Evolutionary conservation across 2,113 vertebrate genomes (phyloP).

Genomic region (Stegastes partitus): DNA sequence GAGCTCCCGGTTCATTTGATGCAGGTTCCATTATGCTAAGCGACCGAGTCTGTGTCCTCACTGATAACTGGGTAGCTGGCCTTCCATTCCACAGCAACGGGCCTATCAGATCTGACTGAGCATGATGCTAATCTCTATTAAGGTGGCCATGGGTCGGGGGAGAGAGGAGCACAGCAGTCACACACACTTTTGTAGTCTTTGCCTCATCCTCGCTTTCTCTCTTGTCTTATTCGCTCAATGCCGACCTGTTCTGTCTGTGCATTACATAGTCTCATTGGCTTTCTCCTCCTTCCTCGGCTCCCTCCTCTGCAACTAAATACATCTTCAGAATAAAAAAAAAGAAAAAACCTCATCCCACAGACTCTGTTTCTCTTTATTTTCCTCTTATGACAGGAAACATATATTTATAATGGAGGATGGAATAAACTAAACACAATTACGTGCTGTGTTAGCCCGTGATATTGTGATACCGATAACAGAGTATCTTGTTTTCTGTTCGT

Average conservation of each 20-base stretch:
- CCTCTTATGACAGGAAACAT: slow-evolving; percentile 62
- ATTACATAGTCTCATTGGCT: slow-evolving; percentile 26
- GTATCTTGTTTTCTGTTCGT: slow-evolving; percentile 72
- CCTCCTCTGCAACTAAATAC: slow-evolving; percentile 34
- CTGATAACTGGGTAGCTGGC: slow-evolving; percentile 77
- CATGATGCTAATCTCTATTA: slow-evolving; percentile 80
- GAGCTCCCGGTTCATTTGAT: slow-evolving; percentile 72
- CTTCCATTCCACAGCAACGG: slow-evolving; percentile 56
- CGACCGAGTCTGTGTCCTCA: slow-evolving; percentile 70
- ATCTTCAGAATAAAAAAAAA: slow-evolving; percentile 58
- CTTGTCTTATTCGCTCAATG: slow-evolving; percentile 30
- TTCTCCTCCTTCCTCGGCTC: slow-evolving; percentile 2
- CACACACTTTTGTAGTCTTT: slow-evolving; percentile 15
- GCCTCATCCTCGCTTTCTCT: slow-evolving; percentile 30
- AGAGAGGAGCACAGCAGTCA: slow-evolving; percentile 32
- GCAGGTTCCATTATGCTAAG: slow-evolving; percentile 82
- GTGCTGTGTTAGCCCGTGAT: slow-evolving; percentile 66
- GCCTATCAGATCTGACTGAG: slow-evolving; percentile 78
- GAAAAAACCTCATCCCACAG: slow-evolving; percentile 47
- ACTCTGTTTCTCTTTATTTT: slow-evolving; percentile 45
- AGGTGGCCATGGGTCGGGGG: slow-evolving; percentile 51
- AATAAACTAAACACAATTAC: slow-evolving; percentile 73
- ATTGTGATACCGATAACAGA: slow-evolving; percentile 74
- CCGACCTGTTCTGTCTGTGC: slow-evolving; percentile 20
- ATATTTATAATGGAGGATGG: slow-evolving; percentile 63